Conservation (phyloP, 92 coral and sea anemone species). For the Blastomussa wellsi region DNA sequence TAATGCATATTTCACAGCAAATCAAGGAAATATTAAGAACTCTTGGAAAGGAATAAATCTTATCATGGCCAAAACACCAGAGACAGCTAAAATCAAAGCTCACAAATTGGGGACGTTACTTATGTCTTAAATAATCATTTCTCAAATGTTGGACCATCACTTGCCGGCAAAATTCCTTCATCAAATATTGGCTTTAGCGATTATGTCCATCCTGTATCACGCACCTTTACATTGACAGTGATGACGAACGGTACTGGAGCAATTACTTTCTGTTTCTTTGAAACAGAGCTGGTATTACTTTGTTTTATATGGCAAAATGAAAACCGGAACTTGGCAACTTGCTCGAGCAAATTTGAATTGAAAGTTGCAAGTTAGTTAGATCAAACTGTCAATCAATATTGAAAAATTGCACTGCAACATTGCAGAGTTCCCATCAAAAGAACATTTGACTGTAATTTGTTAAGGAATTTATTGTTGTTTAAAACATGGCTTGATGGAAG, state of each 20-base stretch:
- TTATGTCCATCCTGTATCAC: constrained; percentile 8
- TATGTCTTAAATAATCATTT: not conserved
- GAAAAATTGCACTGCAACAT: no score
- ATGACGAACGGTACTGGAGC: constrained; percentile 30
- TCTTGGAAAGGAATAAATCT: constrained; percentile 31
- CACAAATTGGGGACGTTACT: not conserved
- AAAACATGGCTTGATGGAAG: no score
- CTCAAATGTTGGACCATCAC: not conserved
- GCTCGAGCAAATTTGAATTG: no score
- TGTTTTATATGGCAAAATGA: no score
- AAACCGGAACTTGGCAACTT: no score
- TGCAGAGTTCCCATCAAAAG: no score
- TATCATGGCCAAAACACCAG: constrained; percentile 12
- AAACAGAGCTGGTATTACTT: no score
- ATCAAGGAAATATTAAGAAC: constrained; percentile 23
- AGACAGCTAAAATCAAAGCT: constrained; percentile 18
- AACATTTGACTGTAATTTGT: no score
- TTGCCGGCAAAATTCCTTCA: constrained; percentile 32
- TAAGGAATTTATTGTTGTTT: no score
- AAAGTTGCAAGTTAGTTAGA: no score
- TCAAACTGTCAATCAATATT: no score
- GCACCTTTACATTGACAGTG: not conserved
- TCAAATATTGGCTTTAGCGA: constrained; percentile 26
- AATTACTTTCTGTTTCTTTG: no score
- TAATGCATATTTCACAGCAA: constrained; percentile 12